These are phyloP conservation scores for Petrocephalus microphthalmus DNA, from an alignment of 2,113 vertebrate genomes.

Conservation along the genomic window DNA sequence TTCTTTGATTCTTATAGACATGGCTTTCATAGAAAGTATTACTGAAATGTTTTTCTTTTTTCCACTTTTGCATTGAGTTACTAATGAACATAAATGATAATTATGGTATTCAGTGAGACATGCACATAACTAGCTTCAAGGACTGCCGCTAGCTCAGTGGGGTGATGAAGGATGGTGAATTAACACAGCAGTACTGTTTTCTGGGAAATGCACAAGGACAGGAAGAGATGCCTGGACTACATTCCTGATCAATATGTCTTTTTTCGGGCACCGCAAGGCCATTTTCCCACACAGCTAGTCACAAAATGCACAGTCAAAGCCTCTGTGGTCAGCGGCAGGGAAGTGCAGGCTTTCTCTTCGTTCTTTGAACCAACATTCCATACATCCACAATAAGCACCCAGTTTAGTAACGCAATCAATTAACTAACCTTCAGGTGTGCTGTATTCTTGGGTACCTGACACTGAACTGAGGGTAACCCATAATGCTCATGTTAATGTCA, in stretches of 20 bases:
- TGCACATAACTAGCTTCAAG: not conserved
- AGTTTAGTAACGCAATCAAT: not conserved
- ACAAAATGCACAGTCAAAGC: not conserved
- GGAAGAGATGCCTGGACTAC: not conserved
- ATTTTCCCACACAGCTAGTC: not conserved
- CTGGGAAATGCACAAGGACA: not conserved
- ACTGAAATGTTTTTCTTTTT: not conserved
- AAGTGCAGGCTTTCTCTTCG: not conserved
- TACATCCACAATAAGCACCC: not conserved
- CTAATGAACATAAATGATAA: not conserved
- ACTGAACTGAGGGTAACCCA: not conserved
- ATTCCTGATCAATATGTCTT: not conserved
- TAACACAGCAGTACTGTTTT: not conserved
- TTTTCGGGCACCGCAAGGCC: not conserved
- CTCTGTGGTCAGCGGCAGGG: not conserved
- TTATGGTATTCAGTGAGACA: not conserved
- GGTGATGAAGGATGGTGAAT: not conserved
- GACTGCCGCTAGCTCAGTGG: not conserved
- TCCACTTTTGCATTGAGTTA: not conserved
- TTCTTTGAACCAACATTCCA: not conserved
- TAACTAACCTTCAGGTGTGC: not conserved
- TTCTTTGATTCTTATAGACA: not conserved
- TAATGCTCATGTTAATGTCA: not conserved
- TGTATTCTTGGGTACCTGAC: not conserved
- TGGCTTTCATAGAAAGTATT: not conserved